A percentile compares a stretch with the other conserved stretches of the same genome.
phyloP scores from a whole-genome alignment of 2,113 vertebrate genomes.

The Melierax canorus region DNA sequence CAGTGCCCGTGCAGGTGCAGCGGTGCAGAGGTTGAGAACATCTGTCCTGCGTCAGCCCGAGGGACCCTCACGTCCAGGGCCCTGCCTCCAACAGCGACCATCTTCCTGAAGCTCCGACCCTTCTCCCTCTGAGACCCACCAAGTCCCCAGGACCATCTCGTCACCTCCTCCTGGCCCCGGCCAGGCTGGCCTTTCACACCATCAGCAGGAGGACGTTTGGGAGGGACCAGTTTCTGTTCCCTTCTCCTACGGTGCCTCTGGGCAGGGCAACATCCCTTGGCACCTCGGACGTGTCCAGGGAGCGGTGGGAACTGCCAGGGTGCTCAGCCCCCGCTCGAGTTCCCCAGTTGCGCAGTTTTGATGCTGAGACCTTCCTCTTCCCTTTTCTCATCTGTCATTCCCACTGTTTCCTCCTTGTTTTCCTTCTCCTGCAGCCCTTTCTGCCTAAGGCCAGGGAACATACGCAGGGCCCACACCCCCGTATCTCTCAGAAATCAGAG shows the following conservation, averaged over 20 bases:
- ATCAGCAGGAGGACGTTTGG: neutral
- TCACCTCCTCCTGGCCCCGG: neutral
- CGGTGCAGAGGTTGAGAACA: neutral
- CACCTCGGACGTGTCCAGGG: neutral
- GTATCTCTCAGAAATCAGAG: neutral
- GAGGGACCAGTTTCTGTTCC: neutral
- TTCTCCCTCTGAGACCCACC: neutral
- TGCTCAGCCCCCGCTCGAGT: neutral
- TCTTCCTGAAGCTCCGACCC: neutral
- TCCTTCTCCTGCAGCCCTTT: neutral
- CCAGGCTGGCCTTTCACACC: neutral
- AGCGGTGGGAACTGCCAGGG: neutral
- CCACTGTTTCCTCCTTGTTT: neutral
- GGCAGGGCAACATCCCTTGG: neutral
- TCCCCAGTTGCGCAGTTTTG: neutral
- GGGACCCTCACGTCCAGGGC: neutral
- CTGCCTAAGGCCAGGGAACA: neutral
- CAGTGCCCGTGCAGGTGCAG: neutral
- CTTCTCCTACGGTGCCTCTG: neutral
- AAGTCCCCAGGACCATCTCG: neutral
- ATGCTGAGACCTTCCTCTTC: neutral
- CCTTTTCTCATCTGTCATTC: neutral
- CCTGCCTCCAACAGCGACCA: neutral
- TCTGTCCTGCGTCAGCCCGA: neutral
- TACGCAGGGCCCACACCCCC: fast-evolving